These are phyloP conservation scores for Macropus fuliginosus DNA, from an alignment of 2,797 vertebrate genomes.

Conservation along the genomic window DNA sequence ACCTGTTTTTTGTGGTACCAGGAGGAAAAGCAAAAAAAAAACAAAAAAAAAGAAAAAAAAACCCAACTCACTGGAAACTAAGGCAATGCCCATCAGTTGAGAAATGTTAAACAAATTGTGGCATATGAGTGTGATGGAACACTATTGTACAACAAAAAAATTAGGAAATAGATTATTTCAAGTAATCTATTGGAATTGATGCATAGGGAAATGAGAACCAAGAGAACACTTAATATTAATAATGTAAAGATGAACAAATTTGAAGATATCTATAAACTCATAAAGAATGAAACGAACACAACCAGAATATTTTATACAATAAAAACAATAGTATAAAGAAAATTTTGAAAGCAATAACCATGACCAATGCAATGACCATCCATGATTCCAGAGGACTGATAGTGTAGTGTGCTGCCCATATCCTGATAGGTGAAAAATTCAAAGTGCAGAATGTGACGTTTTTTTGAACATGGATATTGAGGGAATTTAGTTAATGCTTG, in stretches of 20 bases:
- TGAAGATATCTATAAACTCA: no score
- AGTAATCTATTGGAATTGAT: background rate
- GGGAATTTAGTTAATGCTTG: no score
- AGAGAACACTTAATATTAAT: no score
- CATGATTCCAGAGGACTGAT: background rate
- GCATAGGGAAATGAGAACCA: background rate
- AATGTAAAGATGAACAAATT: no score
- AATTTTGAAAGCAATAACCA: background rate
- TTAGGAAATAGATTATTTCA: background rate
- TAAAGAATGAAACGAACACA: no score
- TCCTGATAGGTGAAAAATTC: background rate
- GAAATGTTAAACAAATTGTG: background rate
- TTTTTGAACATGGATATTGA: background rate
- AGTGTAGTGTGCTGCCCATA: background rate
- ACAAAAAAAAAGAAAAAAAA: no score
- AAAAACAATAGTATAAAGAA: background rate
- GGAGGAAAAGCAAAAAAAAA: no score
- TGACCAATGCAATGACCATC: background rate
- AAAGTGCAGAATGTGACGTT: no score
- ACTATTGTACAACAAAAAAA: background rate
- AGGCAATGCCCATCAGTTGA: background rate
- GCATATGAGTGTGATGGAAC: background rate
- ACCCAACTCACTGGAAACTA: no score
- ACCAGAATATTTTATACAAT: background rate
- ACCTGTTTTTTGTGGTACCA: no score